Evolutionary conservation across 2,888 invertebrate genomes (phyloP).

Genomic region (Drosophila melanosoma): DNA sequence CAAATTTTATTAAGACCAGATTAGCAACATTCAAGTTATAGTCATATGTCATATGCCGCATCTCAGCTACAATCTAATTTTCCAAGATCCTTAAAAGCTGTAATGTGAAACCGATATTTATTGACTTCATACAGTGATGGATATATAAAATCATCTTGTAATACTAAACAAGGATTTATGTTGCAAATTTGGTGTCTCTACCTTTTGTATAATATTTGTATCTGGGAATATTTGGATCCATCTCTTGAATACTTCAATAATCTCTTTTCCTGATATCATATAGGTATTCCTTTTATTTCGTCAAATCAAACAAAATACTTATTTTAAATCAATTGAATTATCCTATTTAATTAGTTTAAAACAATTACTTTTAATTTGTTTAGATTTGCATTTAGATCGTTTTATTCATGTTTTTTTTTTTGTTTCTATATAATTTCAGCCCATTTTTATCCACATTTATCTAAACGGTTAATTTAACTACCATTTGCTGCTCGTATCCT

Average conservation of each 20-base stretch:
- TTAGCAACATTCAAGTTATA: no score
- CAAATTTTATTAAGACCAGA: no score
- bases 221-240: neutral
- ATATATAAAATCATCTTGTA: no score
- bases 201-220: no score
- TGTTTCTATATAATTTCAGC: conserved; percentile 9
- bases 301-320: neutral
- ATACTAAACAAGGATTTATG: no score
- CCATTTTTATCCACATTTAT: conserved; percentile 4
- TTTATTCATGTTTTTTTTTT: conserved; percentile 22
- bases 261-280: neutral
- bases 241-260: neutral
- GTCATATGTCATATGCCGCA: no score
- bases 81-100: no score
- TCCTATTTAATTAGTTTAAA: neutral
- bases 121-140: no score
- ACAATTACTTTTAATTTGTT: rapidly evolving
- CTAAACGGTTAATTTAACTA: conserved; percentile 26
- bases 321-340: neutral
- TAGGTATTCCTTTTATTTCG: neutral
- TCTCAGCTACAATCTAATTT: no score
- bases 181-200: no score
- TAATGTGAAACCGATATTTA: no score
- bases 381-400: neutral
- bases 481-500: conserved; percentile 63